Evolutionary conservation across 2,888 invertebrate species (phyloP).

Genomic region (Xylota sylvarum): DNA sequence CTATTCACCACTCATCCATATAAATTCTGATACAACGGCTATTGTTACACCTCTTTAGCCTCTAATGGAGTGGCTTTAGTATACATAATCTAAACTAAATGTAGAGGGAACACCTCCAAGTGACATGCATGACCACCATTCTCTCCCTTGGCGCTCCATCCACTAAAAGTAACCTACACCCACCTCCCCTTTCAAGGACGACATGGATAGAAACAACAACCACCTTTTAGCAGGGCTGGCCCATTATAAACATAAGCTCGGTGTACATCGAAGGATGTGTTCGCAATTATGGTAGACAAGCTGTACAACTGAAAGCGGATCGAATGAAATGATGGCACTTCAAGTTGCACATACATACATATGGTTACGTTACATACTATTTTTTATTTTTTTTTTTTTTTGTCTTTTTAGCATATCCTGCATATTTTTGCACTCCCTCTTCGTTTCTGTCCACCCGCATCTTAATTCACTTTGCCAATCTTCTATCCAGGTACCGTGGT

Average conservation of each 20-base stretch:
- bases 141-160: conserved; percentile 3
- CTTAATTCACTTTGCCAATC: conserved; percentile 49
- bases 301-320: conserved; percentile 19
- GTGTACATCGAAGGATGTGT: conserved; percentile 41
- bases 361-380: too few species aligned
- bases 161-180: conserved; percentile 14
- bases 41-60: conserved; percentile 43
- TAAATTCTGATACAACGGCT: conserved; percentile 24
- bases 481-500: conserved; percentile 3
- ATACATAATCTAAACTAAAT: conserved; percentile 19
- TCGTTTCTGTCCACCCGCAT: neutral
- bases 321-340: conserved; percentile 29
- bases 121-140: conserved; percentile 46
- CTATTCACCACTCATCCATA: conserved; percentile 18
- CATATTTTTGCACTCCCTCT: neutral
- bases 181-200: conserved; percentile 10
- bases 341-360: neutral
- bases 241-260: conserved; percentile 25
- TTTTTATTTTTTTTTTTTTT: neutral
- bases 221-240: conserved; percentile 19
- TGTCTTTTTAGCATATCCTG: conserved; percentile 1
- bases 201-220: conserved; percentile 25
- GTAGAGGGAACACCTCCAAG: conserved; percentile 15
- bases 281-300: conserved; percentile 56
- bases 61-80: conserved; percentile 46